Evolutionary conservation across 2,888 invertebrate genomes (phyloP), one percentile per base, ranked within the genome.

Genomic region (Tetrapedia diversipes): DNA sequence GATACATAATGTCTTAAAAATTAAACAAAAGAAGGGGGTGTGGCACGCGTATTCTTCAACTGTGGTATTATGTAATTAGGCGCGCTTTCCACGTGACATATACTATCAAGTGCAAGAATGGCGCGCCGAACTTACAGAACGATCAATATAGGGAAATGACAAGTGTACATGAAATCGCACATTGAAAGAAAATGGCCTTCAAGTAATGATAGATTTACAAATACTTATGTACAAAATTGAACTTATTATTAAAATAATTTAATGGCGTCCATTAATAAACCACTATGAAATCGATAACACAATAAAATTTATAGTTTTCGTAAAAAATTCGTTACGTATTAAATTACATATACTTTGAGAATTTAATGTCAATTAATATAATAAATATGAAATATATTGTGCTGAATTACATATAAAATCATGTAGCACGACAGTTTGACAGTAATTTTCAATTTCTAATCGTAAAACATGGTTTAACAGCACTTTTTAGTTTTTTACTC

Each of bases 81-180:
- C 85, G 86, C 86, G 84, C 83, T 87, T 86, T 86, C 86, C 86
- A 88, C 88, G 89, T 88, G 89, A 89, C 82, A 72, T 73, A 66
- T 34, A 70, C 68, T 63, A n/a, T n/a, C n/a, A 72, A 82, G 60
- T 71, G 57, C 54, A 68, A 54, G 75, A 85, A 83, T 80, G 84
- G 85, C 83, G 83, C 85, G 80, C 75, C 64, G 63, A 77, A 77
- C 71, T 82, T 69, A 69, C 72, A 79, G 45, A 59, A 71, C 77
- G 67, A 87, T 87, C 84, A 51, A 87, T 85, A 86, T 83, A 85
- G 79, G 73, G 57, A 81, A 69, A 19, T 45, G 73, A 72, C 72
- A 70, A 77, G 54, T 72, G 70, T 65, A 47, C 74, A 63, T 43
- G 60, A 68, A 83, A 79, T 66, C 66, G 53, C 37, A 61, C 37